Conservation (phyloP, 2,888 invertebrate genomes). For the Harpalus rufipes region DNA sequence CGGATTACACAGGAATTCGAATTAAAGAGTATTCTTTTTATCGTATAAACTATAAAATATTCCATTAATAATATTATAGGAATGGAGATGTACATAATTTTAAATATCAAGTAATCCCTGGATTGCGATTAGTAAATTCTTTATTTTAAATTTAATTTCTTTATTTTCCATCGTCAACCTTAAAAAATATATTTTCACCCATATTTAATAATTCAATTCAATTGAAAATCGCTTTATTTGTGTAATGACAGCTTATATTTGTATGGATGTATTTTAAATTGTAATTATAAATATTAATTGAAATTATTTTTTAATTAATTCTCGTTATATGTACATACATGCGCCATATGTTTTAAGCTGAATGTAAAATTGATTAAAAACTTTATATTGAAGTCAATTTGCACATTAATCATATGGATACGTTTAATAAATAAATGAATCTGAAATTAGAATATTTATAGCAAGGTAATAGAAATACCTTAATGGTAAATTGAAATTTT, state of each 20-base stretch:
- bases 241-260: neutral
- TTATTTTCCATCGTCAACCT: neutral
- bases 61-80: too few relatives aligned
- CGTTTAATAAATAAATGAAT: constrained; percentile 12
- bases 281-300: constrained; percentile 8
- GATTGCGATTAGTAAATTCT: neutral
- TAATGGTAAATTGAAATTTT: constrained; percentile 1
- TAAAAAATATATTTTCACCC: neutral
- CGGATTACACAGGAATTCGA: too few relatives aligned
- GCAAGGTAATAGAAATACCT: constrained; percentile 10
- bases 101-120: neutral
- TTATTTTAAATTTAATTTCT: neutral
- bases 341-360: neutral
- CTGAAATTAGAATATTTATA: neutral
- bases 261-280: neutral
- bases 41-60: too few relatives aligned
- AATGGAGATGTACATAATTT: too few relatives aligned
- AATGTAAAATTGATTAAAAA: constrained; percentile 27
- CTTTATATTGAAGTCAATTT: constrained; percentile 11
- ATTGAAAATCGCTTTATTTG: neutral
- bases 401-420: neutral
- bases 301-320: constrained; percentile 28
- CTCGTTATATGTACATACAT: neutral
- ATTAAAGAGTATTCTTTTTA: too few relatives aligned
- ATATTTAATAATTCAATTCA: neutral